phyloP scores from a whole-genome alignment of 2,888 invertebrate species.

The Archaeoteleia sp. region DNA sequence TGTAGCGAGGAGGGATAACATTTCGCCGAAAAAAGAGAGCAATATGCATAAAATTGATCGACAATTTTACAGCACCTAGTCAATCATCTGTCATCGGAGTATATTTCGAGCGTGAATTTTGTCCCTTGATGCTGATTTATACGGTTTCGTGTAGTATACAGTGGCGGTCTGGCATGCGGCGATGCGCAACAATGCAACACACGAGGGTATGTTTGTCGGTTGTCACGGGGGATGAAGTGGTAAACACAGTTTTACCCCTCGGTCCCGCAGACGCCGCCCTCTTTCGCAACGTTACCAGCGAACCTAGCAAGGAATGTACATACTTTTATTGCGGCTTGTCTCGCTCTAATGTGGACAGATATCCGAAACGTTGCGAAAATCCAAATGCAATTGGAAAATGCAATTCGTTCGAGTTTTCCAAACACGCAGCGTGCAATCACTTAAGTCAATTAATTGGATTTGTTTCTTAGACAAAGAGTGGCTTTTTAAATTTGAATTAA shows the following conservation, averaged over 20 bases:
- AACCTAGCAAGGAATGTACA: constrained; percentile 43
- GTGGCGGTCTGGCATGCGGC: constrained; percentile 59
- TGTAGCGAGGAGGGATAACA: too few species aligned
- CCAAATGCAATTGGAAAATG: constrained; percentile 33
- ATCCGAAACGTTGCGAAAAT: constrained; percentile 44
- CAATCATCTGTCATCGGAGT: constrained; percentile 19
- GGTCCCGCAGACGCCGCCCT: constrained; percentile 40
- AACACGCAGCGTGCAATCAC: too few species aligned
- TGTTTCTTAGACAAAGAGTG: too few species aligned
- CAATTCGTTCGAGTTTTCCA: constrained; percentile 21
- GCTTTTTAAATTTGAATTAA: too few species aligned
- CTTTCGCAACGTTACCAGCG: constrained; percentile 48
- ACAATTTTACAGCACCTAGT: neutral
- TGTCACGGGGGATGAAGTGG: constrained; percentile 63
- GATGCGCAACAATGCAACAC: constrained; percentile 62
- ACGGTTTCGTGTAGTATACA: constrained; percentile 48
- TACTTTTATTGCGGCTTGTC: constrained; percentile 51
- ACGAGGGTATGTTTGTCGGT: constrained; percentile 63
- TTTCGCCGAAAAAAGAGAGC: too few species aligned
- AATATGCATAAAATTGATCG: neutral
- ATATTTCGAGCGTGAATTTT: constrained; percentile 41
- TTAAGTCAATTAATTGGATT: too few species aligned
- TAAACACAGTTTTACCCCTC: constrained; percentile 62
- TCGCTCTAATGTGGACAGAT: constrained; percentile 38
- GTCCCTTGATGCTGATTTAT: constrained; percentile 47